Base-by-base conservation (phyloP, 1,140 invertebrate genomes). In the Dendrolimus punctatus region DNA sequence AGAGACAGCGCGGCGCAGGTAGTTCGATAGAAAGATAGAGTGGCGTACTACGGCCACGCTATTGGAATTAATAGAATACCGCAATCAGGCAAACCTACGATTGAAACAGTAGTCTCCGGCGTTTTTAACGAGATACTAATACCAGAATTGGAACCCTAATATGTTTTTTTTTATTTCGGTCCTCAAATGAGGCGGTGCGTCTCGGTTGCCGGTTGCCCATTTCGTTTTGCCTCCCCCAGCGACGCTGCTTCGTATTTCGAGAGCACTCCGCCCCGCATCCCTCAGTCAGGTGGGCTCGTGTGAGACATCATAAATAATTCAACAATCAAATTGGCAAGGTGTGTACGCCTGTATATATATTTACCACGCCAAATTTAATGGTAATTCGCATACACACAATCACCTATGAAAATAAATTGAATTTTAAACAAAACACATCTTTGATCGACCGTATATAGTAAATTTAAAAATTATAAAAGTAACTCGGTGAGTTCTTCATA, bases 251-350 rank as follows among this genome's bases (percentile, higher is more conserved):
- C 64, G 65, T 76, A 68, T 76, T 76, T 71, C 57, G 64, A 74
- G 69, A 75, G 69, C 71, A 61, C 64, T 71, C 48, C 57, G 51
- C 65, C 65, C 71, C 67, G 63, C 73, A 59, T 57, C 49, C 55
- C 50, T 56, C 60, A 39, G 57, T 48, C 76, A 80, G 72, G 71
- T 73, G 64, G 58, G 66, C 51, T 67, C 72, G 67, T 69, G 70
- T 76, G 76, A 78, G 74, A 80, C 67, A 67, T 72, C 77, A 85
- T 84, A 80, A 80, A 85, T 85, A 78, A 85, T 85, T 83, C 82
- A 85, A 78, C 72, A 71, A 83, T 74, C 68, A 80, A 83, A 84
- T 82, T 76, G 71, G 73, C 73, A 79, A 82, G 80, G 82, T 78
- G 73, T 73, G 71, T 76, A 74, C 66, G 63, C 59, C 60, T 79